Conservation (phyloP, 2,888 invertebrate genomes). For the Macaria notata region DNA sequence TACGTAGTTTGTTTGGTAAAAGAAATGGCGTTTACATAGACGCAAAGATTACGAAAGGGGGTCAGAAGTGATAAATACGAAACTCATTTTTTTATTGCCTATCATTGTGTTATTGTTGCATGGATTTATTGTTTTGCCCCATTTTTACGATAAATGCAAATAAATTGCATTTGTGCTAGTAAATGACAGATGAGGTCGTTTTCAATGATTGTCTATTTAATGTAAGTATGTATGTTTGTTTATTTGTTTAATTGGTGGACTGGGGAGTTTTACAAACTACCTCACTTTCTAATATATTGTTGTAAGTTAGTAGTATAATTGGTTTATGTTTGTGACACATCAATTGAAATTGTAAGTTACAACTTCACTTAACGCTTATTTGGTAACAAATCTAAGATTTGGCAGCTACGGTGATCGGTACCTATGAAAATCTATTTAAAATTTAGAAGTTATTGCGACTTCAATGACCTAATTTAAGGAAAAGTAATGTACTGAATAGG, state of each 20-base stretch:
- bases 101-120: slow-evolving; percentile 18
- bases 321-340: too few relatives aligned
- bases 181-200: slow-evolving; percentile 13
- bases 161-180: slow-evolving; percentile 18
- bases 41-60: slow-evolving; percentile 24
- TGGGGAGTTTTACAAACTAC: not conserved
- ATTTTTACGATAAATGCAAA: slow-evolving; percentile 28
- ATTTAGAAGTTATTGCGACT: too few relatives aligned
- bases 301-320: too few relatives aligned
- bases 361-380: too few relatives aligned
- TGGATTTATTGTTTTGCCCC: slow-evolving; percentile 35
- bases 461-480: too few relatives aligned
- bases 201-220: not conserved
- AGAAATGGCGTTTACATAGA: slow-evolving; percentile 8
- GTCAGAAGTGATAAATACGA: slow-evolving; percentile 25
- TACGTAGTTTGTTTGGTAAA: slow-evolving; percentile 1
- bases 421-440: too few relatives aligned
- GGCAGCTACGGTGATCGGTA: too few relatives aligned
- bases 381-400: too few relatives aligned
- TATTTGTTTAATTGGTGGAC: not conserved
- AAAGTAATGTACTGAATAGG: too few relatives aligned
- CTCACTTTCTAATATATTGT: too few relatives aligned
- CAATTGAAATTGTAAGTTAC: too few relatives aligned
- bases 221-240: not conserved
- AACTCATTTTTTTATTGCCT: slow-evolving; percentile 9